Evolutionary conservation across 2,797 vertebrate species (phyloP), one percentile per base, ranked within the genome.

Genomic region (Xerus rutilus): DNA sequence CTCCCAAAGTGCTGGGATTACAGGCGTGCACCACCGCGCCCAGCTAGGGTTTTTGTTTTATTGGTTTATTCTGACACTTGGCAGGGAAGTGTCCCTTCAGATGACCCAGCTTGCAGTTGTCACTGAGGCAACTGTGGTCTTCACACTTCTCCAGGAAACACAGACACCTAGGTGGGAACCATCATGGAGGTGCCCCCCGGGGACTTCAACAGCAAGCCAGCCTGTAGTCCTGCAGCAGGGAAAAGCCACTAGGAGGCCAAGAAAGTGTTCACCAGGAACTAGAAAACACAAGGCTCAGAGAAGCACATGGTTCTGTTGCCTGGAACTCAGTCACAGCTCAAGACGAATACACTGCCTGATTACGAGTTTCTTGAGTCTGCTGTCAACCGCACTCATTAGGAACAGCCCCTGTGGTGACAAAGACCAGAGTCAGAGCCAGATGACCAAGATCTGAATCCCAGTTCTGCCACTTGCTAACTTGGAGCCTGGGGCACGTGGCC

Each of bases 351-450:
- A 6, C 23, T 74, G 25, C 45, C 64, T 90, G 28, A 69, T 92
- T 64, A 92, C 32, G 90, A 78, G 35, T 82, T 87, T 88, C 88
- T 86, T 95, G 94, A 96, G 49, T 93, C 73, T 73, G 23, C 21
- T 74, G 25, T 72, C 18, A 54, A 47, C 5, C 30, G 3, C 11
- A 57, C 21, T 76, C 52, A 15, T 83, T 86, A 67, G 59, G 54
- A 89, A 18, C 18, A 81, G 10, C 20, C 35, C 45, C 0, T 8
- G 15, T 54, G 11, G 4, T 35, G 23, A 78, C 86, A 76, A 76
- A 91, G 45, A 35, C 20, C 49, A 86, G 18, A 57, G 28, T 28
- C 57, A 67, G 52, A 94, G n/a, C 28, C 49, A n/a, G 73, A 23
- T 17, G 70, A 35, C 65, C n/a, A 52, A 65, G 21, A 12, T 79